Base-by-base conservation (phyloP, 2,888 invertebrate genomes). In the Xylota sylvarum region DNA sequence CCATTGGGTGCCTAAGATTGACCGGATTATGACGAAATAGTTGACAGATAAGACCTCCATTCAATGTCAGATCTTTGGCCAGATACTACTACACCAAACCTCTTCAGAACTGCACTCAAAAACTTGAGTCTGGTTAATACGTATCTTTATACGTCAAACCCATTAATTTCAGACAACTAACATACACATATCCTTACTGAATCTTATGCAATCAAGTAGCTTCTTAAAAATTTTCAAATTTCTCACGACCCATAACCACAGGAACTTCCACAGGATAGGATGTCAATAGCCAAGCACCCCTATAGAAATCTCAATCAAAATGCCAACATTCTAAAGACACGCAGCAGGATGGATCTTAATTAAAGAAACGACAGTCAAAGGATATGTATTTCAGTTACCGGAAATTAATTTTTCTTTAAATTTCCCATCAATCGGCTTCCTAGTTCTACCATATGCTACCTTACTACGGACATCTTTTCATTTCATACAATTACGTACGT, bases 371-470 rank as follows among this genome's bases (percentile, higher is more conserved):
- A 19, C 27, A 23, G 3, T 23, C 58, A 60, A 27, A 67, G 12
- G 50, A 60, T 43, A 35, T 23, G 12, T 46, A 30, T 17, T 48
- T 64, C 69, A 19, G 12, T 17, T 19, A 50, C 70, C 82, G 76
- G 82, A 77, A 52, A 82, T 64, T 9, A 52, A 12, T 14, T 27
- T 19, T n/a, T 35, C 46, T 23, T 2, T 7, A 30, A 43, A 46
- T 10, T 35, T 6, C 17, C 23, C 17, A 35, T 2, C 0, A 19
- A 23, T n/a, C n/a, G 40, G 69, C 48, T 70, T 70, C 60, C 62
- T 77, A 35, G 4, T 43, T 60, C 72, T 52, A 14, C 72, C 72
- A 73, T 73, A 73, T 84, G 80, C 80, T 70, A 69, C 84, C 27
- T 55, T 60, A 23, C 23, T 23, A 3, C 23, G n/a, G n/a, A 27